These are phyloP conservation scores for Drosophila meridionalis DNA, from an alignment of 2,888 invertebrate genomes.

Conservation along the genomic window DNA sequence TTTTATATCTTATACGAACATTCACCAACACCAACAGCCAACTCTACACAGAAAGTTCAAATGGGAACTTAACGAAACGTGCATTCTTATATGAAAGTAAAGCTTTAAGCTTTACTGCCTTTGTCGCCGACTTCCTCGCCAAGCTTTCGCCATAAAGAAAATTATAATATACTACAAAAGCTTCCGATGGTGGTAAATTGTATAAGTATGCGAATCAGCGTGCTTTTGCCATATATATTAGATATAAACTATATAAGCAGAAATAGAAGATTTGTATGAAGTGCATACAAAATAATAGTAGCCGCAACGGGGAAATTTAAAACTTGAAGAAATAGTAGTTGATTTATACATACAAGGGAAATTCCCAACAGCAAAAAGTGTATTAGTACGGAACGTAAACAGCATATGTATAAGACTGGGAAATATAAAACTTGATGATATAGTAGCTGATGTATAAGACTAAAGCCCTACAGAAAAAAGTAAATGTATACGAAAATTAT, in stretches of 20 bases:
- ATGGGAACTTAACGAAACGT: background rate
- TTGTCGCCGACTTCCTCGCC: background rate
- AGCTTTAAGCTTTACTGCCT: background rate
- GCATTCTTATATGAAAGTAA: background rate
- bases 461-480: background rate
- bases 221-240: background rate
- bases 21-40: slow-evolving; percentile 4
- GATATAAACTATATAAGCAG: background rate
- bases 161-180: background rate
- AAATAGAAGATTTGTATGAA: background rate
- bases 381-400: no score
- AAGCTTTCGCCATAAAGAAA: slow-evolving; percentile 1
- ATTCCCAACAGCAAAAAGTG: background rate
- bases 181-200: background rate
- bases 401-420: background rate
- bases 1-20: background rate
- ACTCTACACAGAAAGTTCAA: slow-evolving; percentile 29
- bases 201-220: background rate
- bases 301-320: background rate
- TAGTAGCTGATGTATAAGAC: no score
- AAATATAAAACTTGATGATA: background rate
- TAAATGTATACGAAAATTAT: no score
- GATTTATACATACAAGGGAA: background rate
- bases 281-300: background rate
- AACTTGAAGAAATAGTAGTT: background rate